Evolutionary conservation across 1,140 invertebrate genomes (phyloP).

Genomic region (Lepidurus packardi): DNA sequence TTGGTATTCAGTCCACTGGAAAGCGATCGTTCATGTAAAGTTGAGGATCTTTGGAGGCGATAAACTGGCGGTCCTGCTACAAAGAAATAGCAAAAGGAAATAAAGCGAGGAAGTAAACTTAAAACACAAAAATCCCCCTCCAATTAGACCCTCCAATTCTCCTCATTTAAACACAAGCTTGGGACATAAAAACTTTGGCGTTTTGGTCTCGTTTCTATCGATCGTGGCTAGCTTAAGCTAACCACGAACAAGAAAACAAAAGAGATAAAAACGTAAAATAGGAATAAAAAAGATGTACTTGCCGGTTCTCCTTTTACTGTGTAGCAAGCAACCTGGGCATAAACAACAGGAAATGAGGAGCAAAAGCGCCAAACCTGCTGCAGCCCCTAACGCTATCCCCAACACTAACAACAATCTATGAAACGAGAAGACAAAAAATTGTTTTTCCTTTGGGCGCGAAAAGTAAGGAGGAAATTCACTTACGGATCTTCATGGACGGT

Average conservation of each 20-base stretch:
- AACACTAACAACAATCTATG: constrained; percentile 41
- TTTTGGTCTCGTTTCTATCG: background rate
- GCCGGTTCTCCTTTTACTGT: constrained; percentile 40
- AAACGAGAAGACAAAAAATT: constrained; percentile 2
- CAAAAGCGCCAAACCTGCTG: constrained; percentile 41
- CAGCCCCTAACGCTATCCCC: constrained; percentile 42
- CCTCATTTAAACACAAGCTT: too few species aligned
- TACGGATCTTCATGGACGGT: constrained; percentile 32
- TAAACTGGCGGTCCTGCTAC: constrained; percentile 17
- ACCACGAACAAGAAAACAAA: background rate
- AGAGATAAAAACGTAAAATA: constrained; percentile 10
- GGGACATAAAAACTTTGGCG: background rate
- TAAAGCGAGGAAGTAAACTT: background rate
- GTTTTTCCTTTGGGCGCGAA: background rate
- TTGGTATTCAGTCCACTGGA: background rate
- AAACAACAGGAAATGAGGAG: constrained; percentile 42
- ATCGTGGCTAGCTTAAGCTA: background rate
- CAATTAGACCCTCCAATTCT: too few species aligned
- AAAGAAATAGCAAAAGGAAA: background rate
- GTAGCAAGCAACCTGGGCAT: constrained; percentile 43
- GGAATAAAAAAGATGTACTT: constrained; percentile 12
- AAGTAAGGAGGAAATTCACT: constrained; percentile 16
- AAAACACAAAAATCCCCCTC: background rate
- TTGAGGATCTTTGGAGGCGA: background rate
- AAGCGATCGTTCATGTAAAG: background rate